Percentiles rank a stretch among this genome's conserved stretches.
These are phyloP conservation scores for Novumbra hubbsi DNA, from an alignment of 2,797 vertebrate genomes.

Conservation along the genomic window DNA sequence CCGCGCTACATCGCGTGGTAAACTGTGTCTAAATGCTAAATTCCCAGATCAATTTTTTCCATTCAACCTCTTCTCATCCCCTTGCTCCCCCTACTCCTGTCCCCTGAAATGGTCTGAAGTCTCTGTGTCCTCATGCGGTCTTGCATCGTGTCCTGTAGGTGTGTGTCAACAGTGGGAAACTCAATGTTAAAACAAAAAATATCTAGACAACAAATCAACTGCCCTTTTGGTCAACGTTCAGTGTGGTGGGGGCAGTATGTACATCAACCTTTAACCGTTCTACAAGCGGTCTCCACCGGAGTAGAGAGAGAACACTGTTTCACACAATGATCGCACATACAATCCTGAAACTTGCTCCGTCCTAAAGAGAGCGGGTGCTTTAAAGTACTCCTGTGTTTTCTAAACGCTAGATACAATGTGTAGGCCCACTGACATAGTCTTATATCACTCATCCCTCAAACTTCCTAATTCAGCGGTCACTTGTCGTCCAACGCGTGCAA, in stretches of 20 bases:
- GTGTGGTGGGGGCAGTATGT: background rate
- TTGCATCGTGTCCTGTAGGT: slow-evolving; percentile 50
- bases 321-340: background rate
- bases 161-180: background rate
- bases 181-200: background rate
- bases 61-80: slow-evolving; percentile 68
- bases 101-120: slow-evolving; percentile 61
- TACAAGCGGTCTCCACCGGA: background rate
- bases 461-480: background rate
- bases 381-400: background rate
- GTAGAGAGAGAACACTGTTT: background rate
- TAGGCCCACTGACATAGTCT: background rate
- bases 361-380: slow-evolving; percentile 9
- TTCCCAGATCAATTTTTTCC: slow-evolving; percentile 80
- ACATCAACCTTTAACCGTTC: background rate
- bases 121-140: slow-evolving; percentile 60
- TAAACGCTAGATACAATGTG: background rate
- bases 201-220: background rate
- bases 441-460: background rate
- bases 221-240: slow-evolving; percentile 1
- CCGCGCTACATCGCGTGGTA: slow-evolving; percentile 74
- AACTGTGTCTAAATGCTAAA: slow-evolving; percentile 85
- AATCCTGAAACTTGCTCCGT: slow-evolving; percentile 10
- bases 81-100: slow-evolving; percentile 56
- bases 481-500: slow-evolving; percentile 34